A percentile compares a stretch with the other conserved stretches of the same genome.
These are phyloP conservation scores for Lamprotornis superbus DNA, from an alignment of 2,113 vertebrate species.

Conservation along the genomic window DNA sequence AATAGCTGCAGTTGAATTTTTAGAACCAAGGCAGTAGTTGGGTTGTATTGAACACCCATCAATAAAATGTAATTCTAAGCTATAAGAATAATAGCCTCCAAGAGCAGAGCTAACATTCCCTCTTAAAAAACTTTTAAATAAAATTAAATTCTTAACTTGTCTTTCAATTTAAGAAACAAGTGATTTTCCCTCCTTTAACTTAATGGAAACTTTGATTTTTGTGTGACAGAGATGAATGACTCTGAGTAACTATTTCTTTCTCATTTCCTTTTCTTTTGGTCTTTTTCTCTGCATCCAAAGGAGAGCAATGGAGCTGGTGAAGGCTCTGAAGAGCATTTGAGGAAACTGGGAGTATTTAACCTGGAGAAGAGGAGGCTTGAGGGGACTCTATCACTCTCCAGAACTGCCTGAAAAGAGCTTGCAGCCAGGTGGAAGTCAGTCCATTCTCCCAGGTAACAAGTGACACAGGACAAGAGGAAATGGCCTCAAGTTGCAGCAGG, in stretches of 20 bases:
- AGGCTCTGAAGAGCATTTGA: background rate
- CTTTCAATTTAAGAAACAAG: background rate
- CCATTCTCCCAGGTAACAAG: background rate
- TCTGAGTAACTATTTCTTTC: background rate
- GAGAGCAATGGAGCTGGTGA: background rate
- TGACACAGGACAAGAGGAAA: background rate
- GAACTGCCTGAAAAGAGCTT: background rate
- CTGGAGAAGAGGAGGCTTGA: background rate
- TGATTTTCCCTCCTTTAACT: background rate
- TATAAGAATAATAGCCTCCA: background rate
- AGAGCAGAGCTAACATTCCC: background rate
- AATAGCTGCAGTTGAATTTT: background rate
- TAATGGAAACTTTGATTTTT: background rate
- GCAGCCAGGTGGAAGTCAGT: background rate
- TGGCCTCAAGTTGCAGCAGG: rapidly evolving
- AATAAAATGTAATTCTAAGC: background rate
- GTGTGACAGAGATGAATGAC: background rate
- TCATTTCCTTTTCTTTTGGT: background rate
- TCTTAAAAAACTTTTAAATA: background rate
- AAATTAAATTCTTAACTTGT: background rate
- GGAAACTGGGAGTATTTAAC: background rate
- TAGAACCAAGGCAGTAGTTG: background rate
- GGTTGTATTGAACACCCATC: background rate
- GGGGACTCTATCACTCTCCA: rapidly evolving
- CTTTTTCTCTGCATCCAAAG: background rate